These are phyloP conservation scores for Oscheius sp. DNA, from an alignment of 2,888 invertebrate species.

Conservation along the genomic window DNA sequence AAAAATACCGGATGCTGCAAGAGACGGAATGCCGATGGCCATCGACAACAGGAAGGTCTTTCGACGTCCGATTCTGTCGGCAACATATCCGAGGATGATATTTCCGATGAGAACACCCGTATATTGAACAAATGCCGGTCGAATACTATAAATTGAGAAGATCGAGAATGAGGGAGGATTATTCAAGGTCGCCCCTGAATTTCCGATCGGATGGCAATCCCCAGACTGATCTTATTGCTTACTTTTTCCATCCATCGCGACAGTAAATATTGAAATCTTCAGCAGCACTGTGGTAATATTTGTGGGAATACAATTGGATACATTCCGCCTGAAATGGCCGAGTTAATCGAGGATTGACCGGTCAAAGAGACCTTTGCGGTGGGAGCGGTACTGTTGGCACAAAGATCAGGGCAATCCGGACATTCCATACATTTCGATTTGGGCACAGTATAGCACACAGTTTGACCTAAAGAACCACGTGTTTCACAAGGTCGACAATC, in stretches of 20 bases:
- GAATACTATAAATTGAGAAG: no score
- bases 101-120: constrained; percentile 57
- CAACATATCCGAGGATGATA: constrained; percentile 51
- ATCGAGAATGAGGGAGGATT: no score
- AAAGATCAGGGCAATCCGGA: constrained; percentile 40
- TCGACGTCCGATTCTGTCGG: constrained; percentile 51
- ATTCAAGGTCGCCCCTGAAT: no score
- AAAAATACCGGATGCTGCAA: constrained; percentile 41
- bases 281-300: constrained; percentile 54
- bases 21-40: constrained; percentile 52
- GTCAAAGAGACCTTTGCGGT: constrained; percentile 17
- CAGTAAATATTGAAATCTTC: constrained; percentile 56
- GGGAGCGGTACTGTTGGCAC: constrained; percentile 22
- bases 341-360: not conserved
- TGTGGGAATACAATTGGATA: constrained; percentile 42
- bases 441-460: constrained; percentile 48
- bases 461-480: constrained; percentile 17
- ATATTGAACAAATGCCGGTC: constrained; percentile 58
- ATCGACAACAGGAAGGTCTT: constrained; percentile 55
- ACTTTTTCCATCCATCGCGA: constrained; percentile 51
- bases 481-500: constrained; percentile 28
- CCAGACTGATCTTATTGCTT: no score
- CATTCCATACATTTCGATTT: constrained; percentile 52
- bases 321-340: constrained; percentile 37
- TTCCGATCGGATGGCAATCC: no score